These are phyloP conservation scores for Danio choprae DNA, from an alignment of 2,797 vertebrate species.

Conservation along the genomic window DNA sequence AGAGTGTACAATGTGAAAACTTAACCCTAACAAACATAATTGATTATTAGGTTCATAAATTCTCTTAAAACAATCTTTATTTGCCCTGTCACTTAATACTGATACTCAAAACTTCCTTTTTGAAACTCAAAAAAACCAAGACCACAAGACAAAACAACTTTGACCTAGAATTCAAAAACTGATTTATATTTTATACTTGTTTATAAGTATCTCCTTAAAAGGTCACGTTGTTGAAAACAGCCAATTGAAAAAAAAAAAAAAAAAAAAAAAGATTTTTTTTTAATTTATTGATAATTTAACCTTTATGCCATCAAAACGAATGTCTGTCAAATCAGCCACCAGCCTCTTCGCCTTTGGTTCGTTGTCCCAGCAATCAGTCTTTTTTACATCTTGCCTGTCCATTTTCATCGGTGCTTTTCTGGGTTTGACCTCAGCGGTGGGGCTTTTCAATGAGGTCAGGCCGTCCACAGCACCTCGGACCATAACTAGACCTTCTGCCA, in stretches of 20 bases:
- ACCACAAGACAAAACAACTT: background rate
- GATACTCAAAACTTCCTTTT: background rate
- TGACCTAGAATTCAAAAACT: slow-evolving; percentile 1
- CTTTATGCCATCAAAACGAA: slow-evolving; percentile 75
- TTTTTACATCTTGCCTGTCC: slow-evolving; percentile 48
- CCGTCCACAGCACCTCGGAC: slow-evolving; percentile 71
- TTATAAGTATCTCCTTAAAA: background rate
- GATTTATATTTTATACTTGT: too few species aligned
- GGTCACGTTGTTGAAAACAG: background rate
- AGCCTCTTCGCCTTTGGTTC: slow-evolving; percentile 76
- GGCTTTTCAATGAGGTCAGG: slow-evolving; percentile 51
- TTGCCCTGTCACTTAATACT: background rate
- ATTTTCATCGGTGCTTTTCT: slow-evolving; percentile 47
- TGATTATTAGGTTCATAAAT: background rate
- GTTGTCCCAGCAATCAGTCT: slow-evolving; percentile 27
- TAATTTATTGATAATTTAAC: slow-evolving; percentile 62
- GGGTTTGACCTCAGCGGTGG: slow-evolving; percentile 26
- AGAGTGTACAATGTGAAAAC: background rate
- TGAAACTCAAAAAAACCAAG: background rate
- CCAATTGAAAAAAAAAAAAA: background rate
- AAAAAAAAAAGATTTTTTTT: too few species aligned
- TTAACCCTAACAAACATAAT: background rate
- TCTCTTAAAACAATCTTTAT: background rate
- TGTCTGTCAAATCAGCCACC: slow-evolving; percentile 77
- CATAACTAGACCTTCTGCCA: slow-evolving; percentile 73